phyloP scores from a whole-genome alignment of 2,888 invertebrate species.

The Lasius platythorax region DNA sequence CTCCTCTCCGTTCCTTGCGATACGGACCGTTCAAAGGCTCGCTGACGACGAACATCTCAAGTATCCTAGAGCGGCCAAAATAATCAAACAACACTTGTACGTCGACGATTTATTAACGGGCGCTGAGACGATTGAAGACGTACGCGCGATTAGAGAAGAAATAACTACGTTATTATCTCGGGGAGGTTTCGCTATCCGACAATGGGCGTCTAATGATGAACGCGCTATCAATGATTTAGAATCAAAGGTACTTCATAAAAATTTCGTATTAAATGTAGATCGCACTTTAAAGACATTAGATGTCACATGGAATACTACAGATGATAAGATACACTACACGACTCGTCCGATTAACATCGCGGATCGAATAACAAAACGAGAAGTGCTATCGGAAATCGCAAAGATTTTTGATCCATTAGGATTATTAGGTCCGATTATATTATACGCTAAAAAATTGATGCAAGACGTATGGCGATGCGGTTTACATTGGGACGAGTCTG shows the following conservation, averaged over 20 bases:
- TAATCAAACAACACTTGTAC: rapidly evolving
- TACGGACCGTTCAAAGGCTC: background rate
- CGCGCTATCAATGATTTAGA: too few species aligned
- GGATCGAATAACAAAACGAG: too few species aligned
- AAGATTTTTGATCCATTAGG: constrained; percentile 37
- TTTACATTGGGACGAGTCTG: background rate
- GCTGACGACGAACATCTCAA: background rate
- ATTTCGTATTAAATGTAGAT: too few species aligned
- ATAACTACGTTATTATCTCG: background rate
- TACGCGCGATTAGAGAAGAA: background rate
- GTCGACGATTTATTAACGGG: background rate
- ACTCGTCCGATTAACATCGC: too few species aligned
- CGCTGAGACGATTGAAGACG: rapidly evolving
- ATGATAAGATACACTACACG: too few species aligned
- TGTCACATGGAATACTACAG: too few species aligned
- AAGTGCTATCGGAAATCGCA: background rate
- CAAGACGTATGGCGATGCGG: background rate
- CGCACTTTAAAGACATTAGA: too few species aligned
- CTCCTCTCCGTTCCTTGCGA: background rate
- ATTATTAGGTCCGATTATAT: background rate
- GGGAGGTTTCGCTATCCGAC: too few species aligned
- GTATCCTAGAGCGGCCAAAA: rapidly evolving
- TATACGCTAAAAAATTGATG: constrained; percentile 1
- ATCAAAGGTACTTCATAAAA: too few species aligned
- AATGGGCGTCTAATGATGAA: too few species aligned